Conservation (phyloP, 2,113 vertebrate genomes). For the Ptilonorhynchus violaceus region DNA sequence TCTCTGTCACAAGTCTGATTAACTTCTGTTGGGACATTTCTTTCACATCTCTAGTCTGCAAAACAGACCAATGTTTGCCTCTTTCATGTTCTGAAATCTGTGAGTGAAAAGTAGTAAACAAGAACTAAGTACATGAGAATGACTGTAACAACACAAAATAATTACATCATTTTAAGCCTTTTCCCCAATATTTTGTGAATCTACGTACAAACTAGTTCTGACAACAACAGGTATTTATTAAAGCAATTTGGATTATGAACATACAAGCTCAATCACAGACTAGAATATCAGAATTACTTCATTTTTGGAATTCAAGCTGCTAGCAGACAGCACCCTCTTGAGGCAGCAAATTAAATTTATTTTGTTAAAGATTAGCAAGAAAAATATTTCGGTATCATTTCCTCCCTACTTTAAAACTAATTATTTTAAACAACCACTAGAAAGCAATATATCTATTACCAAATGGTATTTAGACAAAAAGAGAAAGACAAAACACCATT, state of each 20-base stretch:
- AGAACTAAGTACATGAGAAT: not conserved
- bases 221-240: not conserved
- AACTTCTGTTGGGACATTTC: not conserved
- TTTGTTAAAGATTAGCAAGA: not conserved
- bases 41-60: not conserved
- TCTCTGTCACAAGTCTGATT: not conserved
- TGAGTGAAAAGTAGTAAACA: not conserved
- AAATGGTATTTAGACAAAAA: not conserved
- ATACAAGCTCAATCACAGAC: not conserved
- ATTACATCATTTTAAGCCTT: not conserved
- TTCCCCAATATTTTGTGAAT: not conserved
- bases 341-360: slow-evolving; percentile 3
- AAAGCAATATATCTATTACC: not conserved
- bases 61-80: not conserved
- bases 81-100: not conserved
- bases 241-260: not conserved
- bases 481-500: not conserved
- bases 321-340: slow-evolving; percentile 72
- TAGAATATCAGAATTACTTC: not conserved
- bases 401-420: not conserved
- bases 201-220: not conserved
- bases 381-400: not conserved
- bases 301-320: slow-evolving; percentile 1
- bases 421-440: not conserved
- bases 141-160: not conserved